Conservation (phyloP, 2,113 vertebrate species). For the Melanerpes formicivorus region DNA sequence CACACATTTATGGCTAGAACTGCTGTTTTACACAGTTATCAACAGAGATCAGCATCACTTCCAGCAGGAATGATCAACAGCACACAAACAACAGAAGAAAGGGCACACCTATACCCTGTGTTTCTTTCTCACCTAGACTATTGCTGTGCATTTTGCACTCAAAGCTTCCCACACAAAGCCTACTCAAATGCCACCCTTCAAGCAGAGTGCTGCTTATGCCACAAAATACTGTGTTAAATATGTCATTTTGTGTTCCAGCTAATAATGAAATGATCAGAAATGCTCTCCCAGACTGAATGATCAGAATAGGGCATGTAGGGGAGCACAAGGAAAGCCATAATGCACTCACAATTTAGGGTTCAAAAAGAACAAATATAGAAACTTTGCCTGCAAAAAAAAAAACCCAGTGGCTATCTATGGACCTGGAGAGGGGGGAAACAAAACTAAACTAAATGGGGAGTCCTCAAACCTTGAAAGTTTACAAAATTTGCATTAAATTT, state of each 20-base stretch:
- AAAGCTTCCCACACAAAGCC: background rate
- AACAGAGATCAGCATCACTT: background rate
- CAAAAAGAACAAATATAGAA: background rate
- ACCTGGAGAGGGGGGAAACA: background rate
- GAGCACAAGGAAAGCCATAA: background rate
- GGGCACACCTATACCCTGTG: background rate
- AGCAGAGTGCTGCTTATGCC: background rate
- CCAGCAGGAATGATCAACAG: background rate
- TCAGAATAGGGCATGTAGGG: background rate
- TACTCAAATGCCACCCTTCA: background rate
- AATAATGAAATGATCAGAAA: constrained; percentile 2
- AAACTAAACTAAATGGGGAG: background rate
- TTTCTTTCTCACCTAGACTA: background rate
- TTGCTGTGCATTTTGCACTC: background rate
- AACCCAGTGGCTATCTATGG: background rate
- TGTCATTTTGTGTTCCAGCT: background rate
- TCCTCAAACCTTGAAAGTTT: background rate
- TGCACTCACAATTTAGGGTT: background rate
- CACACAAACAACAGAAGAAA: background rate
- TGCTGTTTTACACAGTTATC: background rate
- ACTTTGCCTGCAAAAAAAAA: background rate
- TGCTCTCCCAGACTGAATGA: background rate
- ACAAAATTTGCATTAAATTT: background rate
- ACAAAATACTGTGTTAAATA: background rate
- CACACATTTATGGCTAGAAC: background rate